Conservation (phyloP, 1,140 invertebrate species). For the Drosophila tsacasi region DNA sequence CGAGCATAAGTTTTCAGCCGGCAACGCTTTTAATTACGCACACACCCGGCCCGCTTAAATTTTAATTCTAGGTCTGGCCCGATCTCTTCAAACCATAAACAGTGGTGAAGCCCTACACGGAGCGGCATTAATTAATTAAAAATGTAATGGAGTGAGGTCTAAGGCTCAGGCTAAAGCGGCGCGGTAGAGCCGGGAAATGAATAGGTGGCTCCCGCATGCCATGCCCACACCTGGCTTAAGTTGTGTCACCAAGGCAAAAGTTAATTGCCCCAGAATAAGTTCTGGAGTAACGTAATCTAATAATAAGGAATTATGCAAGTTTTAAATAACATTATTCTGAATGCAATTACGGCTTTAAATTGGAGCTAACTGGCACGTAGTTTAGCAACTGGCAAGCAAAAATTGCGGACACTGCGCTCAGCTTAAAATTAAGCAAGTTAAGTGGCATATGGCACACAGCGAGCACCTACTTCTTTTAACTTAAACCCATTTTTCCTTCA, state of each 20-base stretch:
- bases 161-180: constrained; percentile 5
- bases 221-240: constrained; percentile 14
- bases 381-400: constrained; percentile 3
- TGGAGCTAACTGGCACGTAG: constrained; percentile 17
- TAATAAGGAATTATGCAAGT: constrained; percentile 14
- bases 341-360: constrained; percentile 21
- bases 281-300: constrained; percentile 17
- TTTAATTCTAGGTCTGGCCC: constrained; percentile 37
- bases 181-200: constrained; percentile 13
- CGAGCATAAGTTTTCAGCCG: constrained; percentile 37
- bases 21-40: constrained; percentile 69
- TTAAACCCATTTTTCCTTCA: too few relatives aligned
- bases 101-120: constrained; percentile 23
- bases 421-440: constrained; percentile 2
- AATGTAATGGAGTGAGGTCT: constrained; percentile 31
- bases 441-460: not conserved
- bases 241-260: constrained; percentile 17
- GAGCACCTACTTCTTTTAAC: too few relatives aligned
- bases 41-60: constrained; percentile 29
- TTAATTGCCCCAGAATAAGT: constrained; percentile 27
- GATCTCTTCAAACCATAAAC: constrained; percentile 35
- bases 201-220: constrained; percentile 17
- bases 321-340: constrained; percentile 6
- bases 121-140: constrained; percentile 51
- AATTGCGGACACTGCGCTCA: not conserved